A percentile compares a stretch with the other conserved stretches of the same genome.
Evolutionary conservation across 2,113 vertebrate species (phyloP).

Genomic region (Gavialis gangeticus): DNA sequence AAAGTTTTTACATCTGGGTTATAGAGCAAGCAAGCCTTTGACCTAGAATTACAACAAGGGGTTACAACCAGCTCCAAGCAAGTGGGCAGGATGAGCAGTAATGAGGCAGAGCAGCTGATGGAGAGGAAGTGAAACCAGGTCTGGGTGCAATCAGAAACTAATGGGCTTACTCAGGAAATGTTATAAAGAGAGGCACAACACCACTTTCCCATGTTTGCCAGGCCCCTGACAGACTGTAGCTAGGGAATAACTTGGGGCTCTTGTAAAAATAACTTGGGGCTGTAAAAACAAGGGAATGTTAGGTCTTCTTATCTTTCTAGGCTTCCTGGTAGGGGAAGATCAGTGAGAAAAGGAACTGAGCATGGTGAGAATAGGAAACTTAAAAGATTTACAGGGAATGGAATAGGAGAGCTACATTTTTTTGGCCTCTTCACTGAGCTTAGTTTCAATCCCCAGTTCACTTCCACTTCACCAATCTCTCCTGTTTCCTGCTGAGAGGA

Average conservation of each 20-base stretch:
- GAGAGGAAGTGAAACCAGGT: not conserved
- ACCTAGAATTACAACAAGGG: not conserved
- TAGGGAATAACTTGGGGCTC: not conserved
- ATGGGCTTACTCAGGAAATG: not conserved
- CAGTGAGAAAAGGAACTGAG: not conserved
- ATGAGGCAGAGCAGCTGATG: not conserved
- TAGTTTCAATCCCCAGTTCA: not conserved
- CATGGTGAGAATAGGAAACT: not conserved
- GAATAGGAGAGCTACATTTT: not conserved
- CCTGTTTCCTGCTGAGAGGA: not conserved
- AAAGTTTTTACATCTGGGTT: not conserved
- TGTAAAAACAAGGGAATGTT: no score
- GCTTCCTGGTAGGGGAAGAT: not conserved
- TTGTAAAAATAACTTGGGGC: no score
- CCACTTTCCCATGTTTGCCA: not conserved
- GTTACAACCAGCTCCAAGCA: not conserved
- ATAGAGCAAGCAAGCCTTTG: not conserved
- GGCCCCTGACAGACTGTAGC: not conserved
- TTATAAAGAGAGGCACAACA: not conserved
- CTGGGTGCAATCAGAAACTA: not conserved
- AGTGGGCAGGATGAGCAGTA: not conserved
- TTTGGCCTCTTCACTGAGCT: not conserved
- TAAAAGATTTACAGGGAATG: not conserved
- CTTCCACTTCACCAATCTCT: not conserved
- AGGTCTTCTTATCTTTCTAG: no score